Percentiles rank a stretch among this genome's conserved stretches.
These are phyloP conservation scores for Luscinia megarhynchos DNA, from an alignment of 2,797 vertebrate genomes.

Conservation along the genomic window DNA sequence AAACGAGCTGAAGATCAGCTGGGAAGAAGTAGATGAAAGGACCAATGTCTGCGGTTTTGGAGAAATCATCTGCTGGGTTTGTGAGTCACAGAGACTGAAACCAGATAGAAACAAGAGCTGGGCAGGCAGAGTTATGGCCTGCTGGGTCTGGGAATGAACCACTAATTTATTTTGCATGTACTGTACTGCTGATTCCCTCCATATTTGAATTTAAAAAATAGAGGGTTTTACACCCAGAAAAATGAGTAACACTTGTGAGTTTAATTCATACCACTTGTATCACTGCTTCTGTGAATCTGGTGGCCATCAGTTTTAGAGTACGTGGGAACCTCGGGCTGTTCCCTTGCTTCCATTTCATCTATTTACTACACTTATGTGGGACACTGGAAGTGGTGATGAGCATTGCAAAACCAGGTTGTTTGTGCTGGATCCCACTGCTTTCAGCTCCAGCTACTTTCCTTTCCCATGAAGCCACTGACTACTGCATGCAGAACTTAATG, in stretches of 20 bases:
- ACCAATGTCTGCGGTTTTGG: background rate
- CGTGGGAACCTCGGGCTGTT: background rate
- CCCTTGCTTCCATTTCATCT: background rate
- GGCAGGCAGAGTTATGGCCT: background rate
- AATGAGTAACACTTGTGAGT: background rate
- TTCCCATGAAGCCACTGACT: background rate
- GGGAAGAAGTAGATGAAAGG: background rate
- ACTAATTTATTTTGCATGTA: constrained; percentile 3
- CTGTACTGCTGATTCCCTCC: background rate
- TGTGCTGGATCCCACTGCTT: background rate
- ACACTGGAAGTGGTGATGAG: background rate
- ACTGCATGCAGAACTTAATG: background rate
- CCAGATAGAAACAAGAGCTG: constrained; percentile 8
- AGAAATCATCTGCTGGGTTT: constrained; percentile 5
- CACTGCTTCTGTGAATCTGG: background rate
- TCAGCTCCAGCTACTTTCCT: background rate
- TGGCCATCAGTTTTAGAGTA: background rate
- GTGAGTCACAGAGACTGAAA: constrained; percentile 15
- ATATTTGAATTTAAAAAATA: background rate
- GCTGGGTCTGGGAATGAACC: background rate
- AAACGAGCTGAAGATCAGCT: constrained; percentile 7
- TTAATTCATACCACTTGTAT: constrained; percentile 11
- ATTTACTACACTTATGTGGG: background rate
- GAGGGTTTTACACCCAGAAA: constrained; percentile 26
- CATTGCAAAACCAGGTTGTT: background rate